Conservation (phyloP, 2,888 invertebrate genomes). For the Stenichneumon culpator region DNA sequence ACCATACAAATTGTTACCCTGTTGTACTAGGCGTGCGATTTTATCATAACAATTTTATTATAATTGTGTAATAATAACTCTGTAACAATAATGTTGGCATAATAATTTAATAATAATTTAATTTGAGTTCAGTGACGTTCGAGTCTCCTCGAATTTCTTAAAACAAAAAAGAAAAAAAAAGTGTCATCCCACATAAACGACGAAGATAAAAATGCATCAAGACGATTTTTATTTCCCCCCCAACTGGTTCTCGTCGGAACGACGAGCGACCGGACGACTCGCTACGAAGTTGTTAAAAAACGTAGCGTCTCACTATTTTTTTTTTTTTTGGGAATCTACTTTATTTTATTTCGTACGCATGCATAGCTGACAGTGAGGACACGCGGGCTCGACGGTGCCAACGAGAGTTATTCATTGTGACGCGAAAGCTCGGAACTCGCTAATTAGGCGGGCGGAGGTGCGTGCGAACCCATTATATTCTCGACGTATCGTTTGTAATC, state of each 20-base stretch:
- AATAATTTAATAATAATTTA: no score
- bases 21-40: no score
- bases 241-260: not conserved
- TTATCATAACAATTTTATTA: no score
- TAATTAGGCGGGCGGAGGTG: slow-evolving; percentile 68
- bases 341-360: not conserved
- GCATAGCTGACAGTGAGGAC: slow-evolving; percentile 18
- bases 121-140: no score
- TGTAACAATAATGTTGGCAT: no score
- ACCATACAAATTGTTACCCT: no score
- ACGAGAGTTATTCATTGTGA: slow-evolving; percentile 37
- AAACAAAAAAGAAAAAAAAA: no score
- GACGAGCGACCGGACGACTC: not conserved
- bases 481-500: slow-evolving; percentile 68
- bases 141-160: no score
- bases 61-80: no score
- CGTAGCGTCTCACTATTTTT: not conserved
- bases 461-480: slow-evolving; percentile 69
- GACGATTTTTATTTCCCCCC: not conserved
- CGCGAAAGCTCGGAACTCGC: slow-evolving; percentile 63
- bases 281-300: not conserved
- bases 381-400: not conserved
- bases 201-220: not conserved
- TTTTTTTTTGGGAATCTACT: not conserved
- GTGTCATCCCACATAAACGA: no score